phyloP scores from a whole-genome alignment of 2,888 invertebrate species.

The Watsonalla cultraria region DNA sequence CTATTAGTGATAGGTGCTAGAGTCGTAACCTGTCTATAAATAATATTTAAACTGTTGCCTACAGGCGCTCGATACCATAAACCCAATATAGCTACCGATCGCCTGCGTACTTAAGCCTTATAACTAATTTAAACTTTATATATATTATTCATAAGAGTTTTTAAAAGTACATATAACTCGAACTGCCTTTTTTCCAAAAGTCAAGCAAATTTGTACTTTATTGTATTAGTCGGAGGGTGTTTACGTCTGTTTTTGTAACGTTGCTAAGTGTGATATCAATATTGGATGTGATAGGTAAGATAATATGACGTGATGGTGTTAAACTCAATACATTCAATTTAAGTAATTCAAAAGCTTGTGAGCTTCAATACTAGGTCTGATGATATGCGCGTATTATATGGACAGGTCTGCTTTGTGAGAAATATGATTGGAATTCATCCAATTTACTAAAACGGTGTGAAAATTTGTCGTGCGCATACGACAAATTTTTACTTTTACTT shows the following conservation, averaged over 20 bases:
- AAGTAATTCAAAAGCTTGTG: constrained; percentile 24
- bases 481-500: no score
- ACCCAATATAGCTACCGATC: constrained; percentile 42
- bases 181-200: not conserved
- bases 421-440: not conserved
- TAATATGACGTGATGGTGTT: constrained; percentile 39
- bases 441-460: not conserved
- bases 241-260: not conserved
- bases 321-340: constrained; percentile 41
- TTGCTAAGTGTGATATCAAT: constrained; percentile 26
- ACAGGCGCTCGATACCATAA: constrained; percentile 32
- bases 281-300: constrained; percentile 40
- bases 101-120: not conserved
- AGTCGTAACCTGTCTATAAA: constrained; percentile 41
- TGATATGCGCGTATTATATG: not conserved
- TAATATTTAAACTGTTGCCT: constrained; percentile 43
- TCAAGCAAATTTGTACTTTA: not conserved
- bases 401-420: not conserved
- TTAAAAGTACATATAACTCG: not conserved
- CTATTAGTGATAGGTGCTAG: constrained; percentile 39
- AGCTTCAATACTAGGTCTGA: not conserved
- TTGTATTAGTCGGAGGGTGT: not conserved
- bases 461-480: not conserved
- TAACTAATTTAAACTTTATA: constrained; percentile 10
- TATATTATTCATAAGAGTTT: not conserved